Conservation (phyloP, 2,797 vertebrate genomes). For the Urophycis tenuis region DNA sequence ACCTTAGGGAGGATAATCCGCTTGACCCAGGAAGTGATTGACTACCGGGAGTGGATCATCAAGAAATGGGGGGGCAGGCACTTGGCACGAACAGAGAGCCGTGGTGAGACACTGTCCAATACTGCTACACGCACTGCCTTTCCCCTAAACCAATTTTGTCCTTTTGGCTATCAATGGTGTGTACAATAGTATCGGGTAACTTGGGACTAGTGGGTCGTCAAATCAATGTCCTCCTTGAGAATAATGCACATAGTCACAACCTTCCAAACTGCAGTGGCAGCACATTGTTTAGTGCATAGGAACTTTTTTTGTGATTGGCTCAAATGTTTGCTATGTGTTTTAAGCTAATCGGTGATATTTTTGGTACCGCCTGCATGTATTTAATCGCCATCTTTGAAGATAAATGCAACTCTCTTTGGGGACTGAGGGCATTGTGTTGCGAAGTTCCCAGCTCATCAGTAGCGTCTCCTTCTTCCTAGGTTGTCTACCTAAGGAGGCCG, state of each 20-base stretch:
- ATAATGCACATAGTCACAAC: too few relatives aligned
- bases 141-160: neutral
- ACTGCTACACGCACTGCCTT: neutral
- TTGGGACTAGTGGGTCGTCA: neutral
- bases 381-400: neutral
- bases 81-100: constrained; percentile 64
- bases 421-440: neutral
- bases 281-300: neutral
- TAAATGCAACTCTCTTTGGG: neutral
- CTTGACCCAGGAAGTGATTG: constrained; percentile 94
- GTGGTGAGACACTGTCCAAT: constrained; percentile 64
- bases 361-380: neutral
- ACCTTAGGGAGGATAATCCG: constrained; percentile 94
- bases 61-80: constrained; percentile 87
- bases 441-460: neutral
- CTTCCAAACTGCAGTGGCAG: too few relatives aligned
- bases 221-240: neutral
- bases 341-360: neutral
- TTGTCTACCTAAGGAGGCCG: constrained; percentile 46
- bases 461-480: neutral
- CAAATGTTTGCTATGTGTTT: neutral
- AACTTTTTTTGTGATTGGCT: neutral
- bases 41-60: constrained; percentile 95
- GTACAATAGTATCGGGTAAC: neutral
- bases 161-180: neutral